Conservation (phyloP, 1,140 invertebrate species). For the Bombus pyrosoma region DNA sequence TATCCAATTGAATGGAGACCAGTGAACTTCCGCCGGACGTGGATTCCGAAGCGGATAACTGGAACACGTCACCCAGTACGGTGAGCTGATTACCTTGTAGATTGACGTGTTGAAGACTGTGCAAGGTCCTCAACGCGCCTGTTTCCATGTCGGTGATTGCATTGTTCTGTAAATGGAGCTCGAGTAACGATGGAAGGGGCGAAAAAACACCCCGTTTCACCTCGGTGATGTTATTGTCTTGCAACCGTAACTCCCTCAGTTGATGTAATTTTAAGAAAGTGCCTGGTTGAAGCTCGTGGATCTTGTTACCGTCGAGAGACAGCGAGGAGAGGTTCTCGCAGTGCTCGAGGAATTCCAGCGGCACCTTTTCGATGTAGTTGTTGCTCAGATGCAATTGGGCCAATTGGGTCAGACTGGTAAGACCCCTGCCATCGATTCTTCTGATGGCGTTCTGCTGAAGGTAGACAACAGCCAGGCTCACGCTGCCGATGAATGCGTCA, state of each 20-base stretch:
- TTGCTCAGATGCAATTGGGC: slow-evolving; percentile 93
- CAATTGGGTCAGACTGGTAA: slow-evolving; percentile 88
- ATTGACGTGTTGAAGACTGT: slow-evolving; percentile 94
- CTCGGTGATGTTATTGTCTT: slow-evolving; percentile 91
- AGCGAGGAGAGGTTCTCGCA: slow-evolving; percentile 91
- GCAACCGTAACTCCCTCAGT: slow-evolving; percentile 91
- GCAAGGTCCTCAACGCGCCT: slow-evolving; percentile 91
- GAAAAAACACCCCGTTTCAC: slow-evolving; percentile 92
- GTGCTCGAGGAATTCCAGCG: slow-evolving; percentile 88
- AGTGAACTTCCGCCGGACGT: slow-evolving; percentile 83
- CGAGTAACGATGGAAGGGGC: slow-evolving; percentile 89
- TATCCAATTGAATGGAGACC: slow-evolving; percentile 92
- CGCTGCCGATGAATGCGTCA: slow-evolving; percentile 91
- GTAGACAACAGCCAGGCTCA: slow-evolving; percentile 91
- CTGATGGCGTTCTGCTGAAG: slow-evolving; percentile 94
- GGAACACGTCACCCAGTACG: slow-evolving; percentile 91
- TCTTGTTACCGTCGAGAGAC: slow-evolving; percentile 95
- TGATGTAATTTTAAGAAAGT: slow-evolving; percentile 89
- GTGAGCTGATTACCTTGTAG: slow-evolving; percentile 91
- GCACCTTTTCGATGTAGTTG: slow-evolving; percentile 92
- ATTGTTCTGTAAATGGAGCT: slow-evolving; percentile 95
- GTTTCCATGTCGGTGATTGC: slow-evolving; percentile 90
- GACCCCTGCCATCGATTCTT: slow-evolving; percentile 88
- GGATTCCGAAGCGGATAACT: slow-evolving; percentile 77
- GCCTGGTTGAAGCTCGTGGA: slow-evolving; percentile 90